These are phyloP conservation scores for Hypercompe scribonia DNA, from an alignment of 2,888 invertebrate species.

Conservation along the genomic window DNA sequence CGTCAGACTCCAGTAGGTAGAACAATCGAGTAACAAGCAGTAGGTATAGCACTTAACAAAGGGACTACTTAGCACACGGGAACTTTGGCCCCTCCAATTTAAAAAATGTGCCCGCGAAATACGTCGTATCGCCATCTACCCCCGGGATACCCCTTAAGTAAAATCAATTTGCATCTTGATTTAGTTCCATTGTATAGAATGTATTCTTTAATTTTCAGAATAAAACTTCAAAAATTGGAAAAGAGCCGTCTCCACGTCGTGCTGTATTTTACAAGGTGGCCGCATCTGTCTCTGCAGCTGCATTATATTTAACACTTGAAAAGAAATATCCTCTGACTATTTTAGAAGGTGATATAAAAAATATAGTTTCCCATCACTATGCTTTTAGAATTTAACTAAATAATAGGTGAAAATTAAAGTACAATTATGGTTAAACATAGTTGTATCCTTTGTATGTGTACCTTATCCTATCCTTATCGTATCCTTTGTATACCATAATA, in stretches of 20 bases:
- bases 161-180: no score
- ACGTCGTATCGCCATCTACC: no score
- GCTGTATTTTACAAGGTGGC: slow-evolving; percentile 91
- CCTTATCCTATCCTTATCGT: no score
- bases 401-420: not conserved
- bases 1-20: not conserved
- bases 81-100: no score
- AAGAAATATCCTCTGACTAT: slow-evolving; percentile 90
- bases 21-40: not conserved
- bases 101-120: no score
- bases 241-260: slow-evolving; percentile 90
- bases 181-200: not conserved
- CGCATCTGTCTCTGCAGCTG: slow-evolving; percentile 90
- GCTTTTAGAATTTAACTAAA: no score
- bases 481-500: no score
- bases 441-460: not conserved
- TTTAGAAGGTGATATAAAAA: slow-evolving; percentile 86
- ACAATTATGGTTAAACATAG: not conserved
- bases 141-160: no score
- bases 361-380: no score
- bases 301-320: slow-evolving; percentile 89
- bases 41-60: no score
- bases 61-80: no score
- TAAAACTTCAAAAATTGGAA: slow-evolving; percentile 52
- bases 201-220: slow-evolving; percentile 58